phyloP scores from a whole-genome alignment of 2,888 invertebrate species.

The Thelaira solivaga region DNA sequence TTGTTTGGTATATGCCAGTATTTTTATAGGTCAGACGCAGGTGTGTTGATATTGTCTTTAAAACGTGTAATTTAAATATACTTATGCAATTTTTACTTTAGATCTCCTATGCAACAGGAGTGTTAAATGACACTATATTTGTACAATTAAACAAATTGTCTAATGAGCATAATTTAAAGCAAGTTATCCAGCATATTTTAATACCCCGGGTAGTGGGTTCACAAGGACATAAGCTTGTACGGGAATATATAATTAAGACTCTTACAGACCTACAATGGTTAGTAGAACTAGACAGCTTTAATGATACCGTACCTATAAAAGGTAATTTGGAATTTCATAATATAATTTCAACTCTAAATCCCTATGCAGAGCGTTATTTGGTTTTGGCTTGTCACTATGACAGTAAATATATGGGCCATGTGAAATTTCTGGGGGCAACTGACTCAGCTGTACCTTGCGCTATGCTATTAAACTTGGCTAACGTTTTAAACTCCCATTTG shows the following conservation, averaged over 20 bases:
- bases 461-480: constrained; percentile 90
- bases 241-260: constrained; percentile 81
- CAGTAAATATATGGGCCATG: constrained; percentile 81
- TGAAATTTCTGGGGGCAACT: constrained; percentile 82
- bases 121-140: constrained; percentile 80
- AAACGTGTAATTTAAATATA: neutral
- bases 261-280: constrained; percentile 86
- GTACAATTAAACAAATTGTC: constrained; percentile 80
- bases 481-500: constrained; percentile 82
- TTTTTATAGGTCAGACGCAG: constrained; percentile 59
- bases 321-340: constrained; percentile 85
- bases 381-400: constrained; percentile 88
- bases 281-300: constrained; percentile 85
- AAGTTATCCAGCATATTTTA: constrained; percentile 86
- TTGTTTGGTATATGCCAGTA: neutral
- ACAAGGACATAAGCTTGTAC: constrained; percentile 83
- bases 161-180: constrained; percentile 81
- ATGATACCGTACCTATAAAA: constrained; percentile 80
- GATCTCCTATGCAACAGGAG: constrained; percentile 78
- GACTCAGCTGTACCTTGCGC: constrained; percentile 98
- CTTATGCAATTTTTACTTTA: constrained; percentile 63
- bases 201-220: constrained; percentile 91
- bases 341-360: constrained; percentile 85
- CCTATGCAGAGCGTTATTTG: constrained; percentile 82
- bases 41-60: constrained; percentile 14